phyloP scores from a whole-genome alignment of 2,797 vertebrate species.

The Telmatherina bonti region DNA sequence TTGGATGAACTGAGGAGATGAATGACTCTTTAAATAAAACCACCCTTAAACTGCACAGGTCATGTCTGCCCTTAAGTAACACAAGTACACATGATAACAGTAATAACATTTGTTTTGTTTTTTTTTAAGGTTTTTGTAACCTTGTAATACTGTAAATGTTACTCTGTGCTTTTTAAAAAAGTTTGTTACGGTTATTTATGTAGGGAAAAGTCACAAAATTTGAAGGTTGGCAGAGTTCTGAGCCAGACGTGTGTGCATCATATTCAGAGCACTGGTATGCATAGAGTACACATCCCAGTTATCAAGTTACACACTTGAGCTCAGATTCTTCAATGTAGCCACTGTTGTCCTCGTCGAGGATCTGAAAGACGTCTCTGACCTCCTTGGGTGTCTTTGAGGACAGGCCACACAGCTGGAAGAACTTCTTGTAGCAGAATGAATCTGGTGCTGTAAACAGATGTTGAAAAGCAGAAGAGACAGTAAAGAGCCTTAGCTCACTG shows the following conservation, averaged over 20 bases:
- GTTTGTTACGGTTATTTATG: not conserved
- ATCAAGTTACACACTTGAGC: slow-evolving; percentile 87
- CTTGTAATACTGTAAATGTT: slow-evolving; percentile 40
- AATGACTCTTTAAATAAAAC: not conserved
- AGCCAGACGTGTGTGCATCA: not conserved
- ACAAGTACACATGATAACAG: too few species aligned
- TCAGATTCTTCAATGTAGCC: slow-evolving; percentile 95
- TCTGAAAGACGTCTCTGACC: slow-evolving; percentile 90
- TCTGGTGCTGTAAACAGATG: slow-evolving; percentile 86
- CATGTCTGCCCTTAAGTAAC: not conserved
- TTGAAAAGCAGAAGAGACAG: not conserved
- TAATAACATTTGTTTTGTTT: too few species aligned
- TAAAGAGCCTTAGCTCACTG: not conserved
- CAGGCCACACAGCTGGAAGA: slow-evolving; percentile 94
- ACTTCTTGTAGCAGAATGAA: slow-evolving; percentile 94
- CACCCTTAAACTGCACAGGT: not conserved
- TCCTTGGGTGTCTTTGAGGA: slow-evolving; percentile 90
- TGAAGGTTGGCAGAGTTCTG: too few species aligned
- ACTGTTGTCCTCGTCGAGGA: slow-evolving; percentile 93
- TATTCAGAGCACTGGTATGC: not conserved
- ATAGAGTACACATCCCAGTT: not conserved
- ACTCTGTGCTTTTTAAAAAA: too few species aligned
- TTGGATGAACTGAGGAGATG: not conserved
- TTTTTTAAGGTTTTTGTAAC: slow-evolving; percentile 44
- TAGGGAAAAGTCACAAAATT: not conserved